A percentile compares a stretch with the other conserved stretches of the same genome.
phyloP scores from a whole-genome alignment of 53 echinoderm and acorn worm genomes.

The Echinarachnius parma region DNA sequence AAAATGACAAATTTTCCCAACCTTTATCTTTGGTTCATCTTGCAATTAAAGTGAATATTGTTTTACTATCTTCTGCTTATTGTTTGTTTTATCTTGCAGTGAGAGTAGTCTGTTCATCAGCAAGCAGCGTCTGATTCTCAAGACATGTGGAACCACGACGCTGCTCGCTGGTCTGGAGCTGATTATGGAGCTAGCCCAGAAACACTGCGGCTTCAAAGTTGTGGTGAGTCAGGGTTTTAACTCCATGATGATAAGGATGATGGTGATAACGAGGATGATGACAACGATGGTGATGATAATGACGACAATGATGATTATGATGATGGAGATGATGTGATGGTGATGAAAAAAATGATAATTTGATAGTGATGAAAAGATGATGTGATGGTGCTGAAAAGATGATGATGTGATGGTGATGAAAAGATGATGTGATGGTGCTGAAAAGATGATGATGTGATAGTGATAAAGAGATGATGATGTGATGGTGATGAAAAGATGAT shows the following conservation, averaged over 20 bases:
- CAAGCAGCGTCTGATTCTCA: constrained; percentile 74
- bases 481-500: neutral
- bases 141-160: constrained; percentile 93
- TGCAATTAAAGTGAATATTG: too few species aligned
- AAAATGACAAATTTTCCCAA: too few species aligned
- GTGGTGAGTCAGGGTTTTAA: constrained; percentile 52
- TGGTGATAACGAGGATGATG: neutral
- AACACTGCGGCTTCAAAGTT: constrained; percentile 61
- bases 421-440: neutral
- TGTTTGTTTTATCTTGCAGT: constrained; percentile 51
- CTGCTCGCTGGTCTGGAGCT: constrained; percentile 63
- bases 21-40: too few species aligned
- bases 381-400: too few species aligned
- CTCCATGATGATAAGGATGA: neutral
- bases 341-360: neutral
- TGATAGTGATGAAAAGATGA: too few species aligned
- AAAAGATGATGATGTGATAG: neutral
- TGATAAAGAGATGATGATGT: neutral
- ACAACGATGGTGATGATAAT: neutral
- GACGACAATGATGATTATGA: neutral
- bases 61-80: neutral
- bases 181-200: constrained; percentile 65
- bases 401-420: neutral
- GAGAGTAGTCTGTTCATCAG: constrained; percentile 97
- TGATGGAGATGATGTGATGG: neutral